Base-by-base conservation (phyloP, 2,888 invertebrate genomes). In the Hirtodrosophila alboralis region DNA sequence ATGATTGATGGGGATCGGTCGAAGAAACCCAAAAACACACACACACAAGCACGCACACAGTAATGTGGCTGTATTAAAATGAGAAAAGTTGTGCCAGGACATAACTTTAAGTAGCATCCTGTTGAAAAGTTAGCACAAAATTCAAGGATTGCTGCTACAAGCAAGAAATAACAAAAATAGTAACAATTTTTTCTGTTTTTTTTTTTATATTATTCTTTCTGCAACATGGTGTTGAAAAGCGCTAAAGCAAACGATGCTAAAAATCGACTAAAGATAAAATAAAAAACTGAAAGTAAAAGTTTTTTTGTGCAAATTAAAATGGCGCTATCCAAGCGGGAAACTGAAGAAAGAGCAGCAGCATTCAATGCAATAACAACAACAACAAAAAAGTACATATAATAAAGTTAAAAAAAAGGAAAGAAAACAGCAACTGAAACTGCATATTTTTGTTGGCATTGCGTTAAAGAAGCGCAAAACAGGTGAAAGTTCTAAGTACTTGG, bases 271-370 rank as follows among this genome's bases (percentile, higher is more conserved):
- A 34, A 0, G 21, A n/a, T 12, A 2, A 23, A 8, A 23, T 2
- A 10, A 21, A 37, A 21, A 37, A 21, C 10, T 4, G 9, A 5
- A 9, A 2, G 8, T 2, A 18, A 37, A 18, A 21, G 18, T 37
- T 37, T 37, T 37, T 37, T 37, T 37, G 18, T 18, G 37, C 37
- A 37, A 37, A 37, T 37, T 37, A 37, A 37, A 37, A 18, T 37
- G 3, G n/a, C 10, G 18, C 37, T 14, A 18, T 10, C 18, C 36
- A 18, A 18, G 18, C 18, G 5, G 28, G 8, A 4, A 37, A 6
- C 21, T 4, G 28, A 4, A 37, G n/a, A 4, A 23, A 7, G 1
- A 23, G 37, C 37, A n/a, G 21, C 10, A 37, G 37, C 21, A 37
- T 21, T 14, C 23, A 21, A 37, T 14, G 27, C 40, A 40, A 14